These are phyloP conservation scores for Ariolimax columbianus DNA, from an alignment of 2,888 invertebrate species.

Conservation along the genomic window DNA sequence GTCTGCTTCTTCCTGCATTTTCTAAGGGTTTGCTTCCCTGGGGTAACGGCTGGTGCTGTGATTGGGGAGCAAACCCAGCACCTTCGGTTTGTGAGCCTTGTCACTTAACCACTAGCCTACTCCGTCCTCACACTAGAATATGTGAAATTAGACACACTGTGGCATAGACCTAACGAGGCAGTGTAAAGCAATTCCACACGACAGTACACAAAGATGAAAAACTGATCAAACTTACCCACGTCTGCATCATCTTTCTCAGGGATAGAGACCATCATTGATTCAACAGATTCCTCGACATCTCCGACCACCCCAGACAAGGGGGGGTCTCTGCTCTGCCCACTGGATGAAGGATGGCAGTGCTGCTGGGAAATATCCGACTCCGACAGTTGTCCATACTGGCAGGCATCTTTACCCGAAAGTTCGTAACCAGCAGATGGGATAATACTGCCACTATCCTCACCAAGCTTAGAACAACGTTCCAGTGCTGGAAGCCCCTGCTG, in stretches of 20 bases:
- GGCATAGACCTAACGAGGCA: no score
- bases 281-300: constrained; percentile 31
- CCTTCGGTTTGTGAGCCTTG: no score
- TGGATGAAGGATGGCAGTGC: not conserved
- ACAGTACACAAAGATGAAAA: no score
- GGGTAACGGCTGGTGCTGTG: no score
- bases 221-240: constrained; percentile 37
- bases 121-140: no score
- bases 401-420: not conserved
- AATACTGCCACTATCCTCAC: not conserved
- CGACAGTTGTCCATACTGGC: not conserved
- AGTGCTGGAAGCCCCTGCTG: no score
- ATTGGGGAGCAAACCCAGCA: no score
- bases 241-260: not conserved
- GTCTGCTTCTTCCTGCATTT: no score
- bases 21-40: no score
- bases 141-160: no score
- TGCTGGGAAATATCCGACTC: not conserved
- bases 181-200: no score
- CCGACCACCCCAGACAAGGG: constrained; percentile 41
- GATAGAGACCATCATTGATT: constrained; percentile 8
- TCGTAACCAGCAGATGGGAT: not conserved
- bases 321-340: constrained; percentile 28
- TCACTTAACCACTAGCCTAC: no score
- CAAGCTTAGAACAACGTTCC: not conserved